These are phyloP conservation scores for Sebastes glaucus DNA, from an alignment of 2,797 vertebrate species.

Conservation along the genomic window DNA sequence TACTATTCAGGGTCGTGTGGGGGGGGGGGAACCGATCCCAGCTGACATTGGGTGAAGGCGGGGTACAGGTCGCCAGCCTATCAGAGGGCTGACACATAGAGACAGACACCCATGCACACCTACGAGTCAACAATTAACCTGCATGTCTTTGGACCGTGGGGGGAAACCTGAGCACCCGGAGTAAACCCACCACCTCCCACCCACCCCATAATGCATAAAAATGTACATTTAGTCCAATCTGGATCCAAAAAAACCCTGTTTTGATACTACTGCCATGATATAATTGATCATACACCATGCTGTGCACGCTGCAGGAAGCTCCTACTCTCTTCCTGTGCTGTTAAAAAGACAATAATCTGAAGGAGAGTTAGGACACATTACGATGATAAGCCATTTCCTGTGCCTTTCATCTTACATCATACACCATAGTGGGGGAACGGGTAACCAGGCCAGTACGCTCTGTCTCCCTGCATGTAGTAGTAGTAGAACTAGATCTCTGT, in stretches of 20 bases:
- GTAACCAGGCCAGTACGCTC: background rate
- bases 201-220: background rate
- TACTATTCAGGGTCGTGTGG: too few species aligned
- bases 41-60: too few species aligned
- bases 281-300: conserved; percentile 15
- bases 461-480: background rate
- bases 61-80: too few species aligned
- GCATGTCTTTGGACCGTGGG: too few species aligned
- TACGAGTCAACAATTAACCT: too few species aligned
- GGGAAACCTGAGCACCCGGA: too few species aligned
- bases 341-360: conserved; percentile 27
- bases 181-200: too few species aligned
- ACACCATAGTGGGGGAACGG: background rate
- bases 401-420: conserved; percentile 16
- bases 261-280: background rate
- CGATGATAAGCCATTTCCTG: conserved; percentile 4
- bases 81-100: too few species aligned
- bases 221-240: background rate
- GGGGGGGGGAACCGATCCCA: too few species aligned
- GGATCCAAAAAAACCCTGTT: background rate
- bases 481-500: background rate
- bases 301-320: conserved; percentile 45
- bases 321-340: conserved; percentile 6
- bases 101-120: too few species aligned
- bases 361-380: background rate